These are phyloP conservation scores for Diaperis boleti DNA, from an alignment of 2,888 invertebrate species.

Conservation along the genomic window DNA sequence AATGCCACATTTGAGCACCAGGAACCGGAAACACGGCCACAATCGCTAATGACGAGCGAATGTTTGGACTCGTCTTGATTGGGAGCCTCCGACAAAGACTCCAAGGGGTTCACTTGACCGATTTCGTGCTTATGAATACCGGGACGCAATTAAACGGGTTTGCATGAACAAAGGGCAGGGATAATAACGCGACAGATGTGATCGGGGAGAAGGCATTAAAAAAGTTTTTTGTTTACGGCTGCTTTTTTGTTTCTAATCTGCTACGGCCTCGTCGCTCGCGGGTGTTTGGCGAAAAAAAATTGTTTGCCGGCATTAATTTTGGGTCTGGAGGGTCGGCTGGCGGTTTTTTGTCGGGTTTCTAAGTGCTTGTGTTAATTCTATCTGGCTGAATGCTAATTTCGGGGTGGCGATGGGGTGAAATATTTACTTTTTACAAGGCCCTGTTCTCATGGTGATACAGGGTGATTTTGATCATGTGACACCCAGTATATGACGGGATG, in stretches of 20 bases:
- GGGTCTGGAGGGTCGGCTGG: neutral
- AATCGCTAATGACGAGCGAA: slow-evolving; percentile 25
- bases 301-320: slow-evolving; percentile 43
- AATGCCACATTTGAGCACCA: neutral
- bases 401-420: no score
- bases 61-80: slow-evolving; percentile 19
- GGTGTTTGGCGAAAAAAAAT: slow-evolving; percentile 47
- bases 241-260: slow-evolving; percentile 54
- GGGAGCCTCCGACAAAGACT: slow-evolving; percentile 13
- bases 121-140: slow-evolving; percentile 47
- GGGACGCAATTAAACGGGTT: slow-evolving; percentile 46
- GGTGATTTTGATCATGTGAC: no score
- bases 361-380: no score
- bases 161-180: slow-evolving; percentile 47
- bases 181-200: slow-evolving; percentile 57
- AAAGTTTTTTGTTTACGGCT: slow-evolving; percentile 45
- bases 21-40: slow-evolving; percentile 17
- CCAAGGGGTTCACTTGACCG: slow-evolving; percentile 44
- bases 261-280: slow-evolving; percentile 49
- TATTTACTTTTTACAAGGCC: no score
- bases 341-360: slow-evolving; percentile 9
- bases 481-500: no score
- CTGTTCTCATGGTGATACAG: no score
- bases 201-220: slow-evolving; percentile 54
- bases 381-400: no score